Conservation (phyloP, 2,888 invertebrate species). For the Harpalus rufipes region DNA sequence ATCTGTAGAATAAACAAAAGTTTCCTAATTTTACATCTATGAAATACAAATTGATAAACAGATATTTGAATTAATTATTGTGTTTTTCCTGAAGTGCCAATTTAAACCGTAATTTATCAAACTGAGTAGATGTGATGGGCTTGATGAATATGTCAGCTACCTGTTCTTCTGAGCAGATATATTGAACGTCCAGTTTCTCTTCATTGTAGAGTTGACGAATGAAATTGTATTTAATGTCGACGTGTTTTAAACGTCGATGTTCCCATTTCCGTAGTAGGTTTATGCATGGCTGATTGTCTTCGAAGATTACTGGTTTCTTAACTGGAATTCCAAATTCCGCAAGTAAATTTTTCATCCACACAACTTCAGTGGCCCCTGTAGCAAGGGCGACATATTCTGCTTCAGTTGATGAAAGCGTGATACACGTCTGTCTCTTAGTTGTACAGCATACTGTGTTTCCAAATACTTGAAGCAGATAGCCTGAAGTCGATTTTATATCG, state of each 20-base stretch:
- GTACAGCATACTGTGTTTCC: slow-evolving; percentile 71
- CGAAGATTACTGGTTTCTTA: too few relatives aligned
- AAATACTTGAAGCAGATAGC: slow-evolving; percentile 70
- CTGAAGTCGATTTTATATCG: slow-evolving; percentile 71
- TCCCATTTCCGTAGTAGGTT: not conserved
- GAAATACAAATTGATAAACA: not conserved
- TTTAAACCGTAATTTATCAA: not conserved
- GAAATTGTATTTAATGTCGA: slow-evolving; percentile 3
- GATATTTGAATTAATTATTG: not conserved
- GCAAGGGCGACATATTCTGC: slow-evolving; percentile 72
- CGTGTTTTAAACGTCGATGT: not conserved
- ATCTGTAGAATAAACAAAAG: too few relatives aligned
- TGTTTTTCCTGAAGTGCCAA: not conserved
- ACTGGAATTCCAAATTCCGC: not conserved
- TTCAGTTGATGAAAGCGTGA: slow-evolving; percentile 72
- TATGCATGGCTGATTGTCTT: too few relatives aligned
- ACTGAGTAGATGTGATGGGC: not conserved
- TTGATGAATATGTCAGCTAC: not conserved
- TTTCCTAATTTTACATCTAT: too few relatives aligned
- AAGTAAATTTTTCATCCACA: not conserved
- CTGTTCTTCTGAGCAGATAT: not conserved
- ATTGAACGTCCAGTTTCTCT: not conserved
- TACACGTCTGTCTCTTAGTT: slow-evolving; percentile 71
- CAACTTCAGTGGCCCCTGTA: slow-evolving; percentile 63
- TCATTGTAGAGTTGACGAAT: not conserved